Percentiles rank a stretch among this genome's conserved stretches.
These are phyloP conservation scores for Spodoptera exigua DNA, from an alignment of 2,888 invertebrate genomes.

Conservation along the genomic window DNA sequence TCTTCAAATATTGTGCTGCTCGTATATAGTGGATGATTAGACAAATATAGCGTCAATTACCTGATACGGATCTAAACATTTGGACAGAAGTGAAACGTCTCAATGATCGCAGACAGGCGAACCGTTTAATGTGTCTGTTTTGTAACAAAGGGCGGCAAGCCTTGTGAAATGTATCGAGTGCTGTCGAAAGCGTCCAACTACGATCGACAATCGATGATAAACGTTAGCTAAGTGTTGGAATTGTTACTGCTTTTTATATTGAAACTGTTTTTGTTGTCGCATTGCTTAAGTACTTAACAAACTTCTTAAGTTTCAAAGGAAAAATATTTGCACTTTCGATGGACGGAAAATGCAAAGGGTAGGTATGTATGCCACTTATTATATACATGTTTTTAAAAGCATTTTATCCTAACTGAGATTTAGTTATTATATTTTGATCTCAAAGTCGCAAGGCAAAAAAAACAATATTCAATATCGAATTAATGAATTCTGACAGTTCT, in stretches of 20 bases:
- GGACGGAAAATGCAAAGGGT: neutral
- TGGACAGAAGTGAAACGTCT: constrained; percentile 54
- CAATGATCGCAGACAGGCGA: constrained; percentile 58
- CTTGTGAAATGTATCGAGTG: constrained; percentile 78
- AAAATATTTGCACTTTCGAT: too few relatives aligned
- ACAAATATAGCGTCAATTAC: constrained; percentile 62
- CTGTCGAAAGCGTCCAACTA: constrained; percentile 71
- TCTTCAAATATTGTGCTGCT: constrained; percentile 17
- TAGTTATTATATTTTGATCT: too few relatives aligned
- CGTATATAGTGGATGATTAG: constrained; percentile 43
- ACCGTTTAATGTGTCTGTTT: constrained; percentile 60
- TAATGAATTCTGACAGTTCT: neutral
- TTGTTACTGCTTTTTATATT: constrained; percentile 49
- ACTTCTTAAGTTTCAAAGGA: neutral
- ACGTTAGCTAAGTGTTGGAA: constrained; percentile 69
- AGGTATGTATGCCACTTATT: too few relatives aligned
- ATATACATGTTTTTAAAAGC: too few relatives aligned
- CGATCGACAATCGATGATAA: constrained; percentile 67
- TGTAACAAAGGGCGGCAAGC: constrained; percentile 65
- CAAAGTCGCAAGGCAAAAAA: too few relatives aligned
- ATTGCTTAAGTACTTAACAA: constrained; percentile 10
- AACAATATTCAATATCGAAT: too few relatives aligned
- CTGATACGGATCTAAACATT: constrained; percentile 62
- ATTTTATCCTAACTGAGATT: too few relatives aligned
- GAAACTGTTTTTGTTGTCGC: constrained; percentile 34